Evolutionary conservation across 2,113 vertebrate species (phyloP).

Genomic region (Silurus meridionalis): DNA sequence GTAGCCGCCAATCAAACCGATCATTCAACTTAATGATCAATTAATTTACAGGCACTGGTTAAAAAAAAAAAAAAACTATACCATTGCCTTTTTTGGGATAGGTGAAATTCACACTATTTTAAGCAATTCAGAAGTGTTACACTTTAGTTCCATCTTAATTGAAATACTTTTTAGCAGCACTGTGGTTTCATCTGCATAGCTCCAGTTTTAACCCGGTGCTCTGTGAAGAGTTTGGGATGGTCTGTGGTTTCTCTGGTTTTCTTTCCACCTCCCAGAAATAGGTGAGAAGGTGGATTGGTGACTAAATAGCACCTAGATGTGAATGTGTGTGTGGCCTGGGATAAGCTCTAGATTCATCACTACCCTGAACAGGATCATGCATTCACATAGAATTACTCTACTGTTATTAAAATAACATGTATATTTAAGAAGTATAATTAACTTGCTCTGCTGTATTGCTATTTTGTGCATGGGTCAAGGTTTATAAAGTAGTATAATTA

Average conservation of each 20-base stretch:
- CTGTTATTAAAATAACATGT: not conserved
- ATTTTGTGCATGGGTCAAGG: not conserved
- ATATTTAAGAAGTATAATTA: not conserved
- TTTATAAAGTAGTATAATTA: too few species aligned
- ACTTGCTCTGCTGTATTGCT: not conserved
- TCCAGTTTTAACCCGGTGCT: not conserved
- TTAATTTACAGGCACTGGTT: too few species aligned
- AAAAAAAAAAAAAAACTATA: not conserved
- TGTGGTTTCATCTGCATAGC: too few species aligned
- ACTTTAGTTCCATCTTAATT: too few species aligned
- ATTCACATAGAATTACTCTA: not conserved
- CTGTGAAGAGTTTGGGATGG: not conserved
- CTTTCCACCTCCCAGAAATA: not conserved
- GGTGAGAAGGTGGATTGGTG: not conserved
- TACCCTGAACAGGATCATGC: not conserved
- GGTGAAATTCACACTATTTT: not conserved
- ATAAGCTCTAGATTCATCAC: not conserved
- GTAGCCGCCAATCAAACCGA: not conserved
- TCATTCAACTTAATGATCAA: not conserved
- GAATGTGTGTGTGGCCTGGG: not conserved
- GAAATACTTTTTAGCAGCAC: too few species aligned
- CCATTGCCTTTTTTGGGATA: not conserved
- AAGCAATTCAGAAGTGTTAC: not conserved
- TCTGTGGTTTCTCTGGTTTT: not conserved
- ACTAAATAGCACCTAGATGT: not conserved